Conservation (phyloP, 1,140 invertebrate species). For the Muscidifurax raptorellus region DNA sequence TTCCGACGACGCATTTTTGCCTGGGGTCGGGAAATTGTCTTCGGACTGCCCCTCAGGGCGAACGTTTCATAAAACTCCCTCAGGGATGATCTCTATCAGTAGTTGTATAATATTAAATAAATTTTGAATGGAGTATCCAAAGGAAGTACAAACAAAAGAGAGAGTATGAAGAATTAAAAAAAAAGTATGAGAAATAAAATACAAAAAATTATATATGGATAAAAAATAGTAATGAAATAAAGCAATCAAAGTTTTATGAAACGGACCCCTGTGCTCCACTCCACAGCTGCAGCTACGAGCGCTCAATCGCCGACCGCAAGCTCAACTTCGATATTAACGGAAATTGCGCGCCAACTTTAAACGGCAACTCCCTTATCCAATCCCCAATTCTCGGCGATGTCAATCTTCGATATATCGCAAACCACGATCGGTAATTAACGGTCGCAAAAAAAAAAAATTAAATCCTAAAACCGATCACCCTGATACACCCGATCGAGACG, state of each 20-base stretch:
- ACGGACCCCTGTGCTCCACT: not conserved
- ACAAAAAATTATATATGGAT: not conserved
- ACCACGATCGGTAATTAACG: no score
- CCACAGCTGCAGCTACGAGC: not conserved
- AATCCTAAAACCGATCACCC: no score
- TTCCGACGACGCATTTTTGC: slow-evolving; percentile 64
- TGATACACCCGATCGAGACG: no score
- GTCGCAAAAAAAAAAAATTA: not conserved
- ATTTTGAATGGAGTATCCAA: no score
- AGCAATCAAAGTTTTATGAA: not conserved
- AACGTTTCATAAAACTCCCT: not conserved
- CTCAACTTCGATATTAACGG: not conserved
- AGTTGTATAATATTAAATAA: not conserved
- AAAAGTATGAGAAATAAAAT: not conserved
- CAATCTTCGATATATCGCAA: no score
- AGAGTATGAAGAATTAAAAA: not conserved
- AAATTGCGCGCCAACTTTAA: not conserved
- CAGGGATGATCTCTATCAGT: not conserved
- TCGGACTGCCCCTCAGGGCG: slow-evolving; percentile 9
- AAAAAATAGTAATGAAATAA: not conserved
- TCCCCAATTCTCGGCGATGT: no score
- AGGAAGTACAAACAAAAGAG: not conserved
- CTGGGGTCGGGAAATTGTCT: slow-evolving; percentile 53
- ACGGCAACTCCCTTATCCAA: no score
- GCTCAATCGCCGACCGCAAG: not conserved